These are phyloP conservation scores for Gnathonemus echidnorhynchus DNA, from an alignment of 2,113 vertebrate species.

Conservation along the genomic window DNA sequence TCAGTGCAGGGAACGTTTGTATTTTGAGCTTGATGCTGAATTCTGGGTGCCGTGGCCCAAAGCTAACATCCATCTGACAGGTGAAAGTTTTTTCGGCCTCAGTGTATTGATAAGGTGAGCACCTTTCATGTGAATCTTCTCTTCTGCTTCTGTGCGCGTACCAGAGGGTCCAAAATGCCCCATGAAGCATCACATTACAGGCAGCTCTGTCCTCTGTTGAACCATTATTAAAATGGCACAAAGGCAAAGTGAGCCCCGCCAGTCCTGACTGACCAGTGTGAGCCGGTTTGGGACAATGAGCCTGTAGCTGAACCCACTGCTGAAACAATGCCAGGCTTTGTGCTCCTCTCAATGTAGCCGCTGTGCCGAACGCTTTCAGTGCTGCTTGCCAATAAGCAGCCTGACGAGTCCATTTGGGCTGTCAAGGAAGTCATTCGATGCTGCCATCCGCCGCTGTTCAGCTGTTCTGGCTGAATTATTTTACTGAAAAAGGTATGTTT, in stretches of 20 bases:
- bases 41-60: background rate
- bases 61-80: background rate
- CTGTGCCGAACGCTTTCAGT: background rate
- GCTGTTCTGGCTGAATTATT: background rate
- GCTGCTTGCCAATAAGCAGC: background rate
- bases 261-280: background rate
- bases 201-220: background rate
- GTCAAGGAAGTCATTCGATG: background rate
- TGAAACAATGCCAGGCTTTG: background rate
- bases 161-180: background rate
- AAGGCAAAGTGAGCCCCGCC: background rate
- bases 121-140: background rate
- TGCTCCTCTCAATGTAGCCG: background rate
- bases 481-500: background rate
- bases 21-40: background rate
- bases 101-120: background rate
- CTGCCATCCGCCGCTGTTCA: background rate
- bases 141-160: background rate
- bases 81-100: background rate
- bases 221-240: background rate
- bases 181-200: background rate
- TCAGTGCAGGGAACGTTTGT: background rate
- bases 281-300: background rate
- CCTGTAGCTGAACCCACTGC: background rate
- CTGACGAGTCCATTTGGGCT: background rate